Evolutionary conservation across 2,113 vertebrate species (phyloP), one percentile per base, ranked within the genome.

Genomic region (Paramormyrops kingsleyae): DNA sequence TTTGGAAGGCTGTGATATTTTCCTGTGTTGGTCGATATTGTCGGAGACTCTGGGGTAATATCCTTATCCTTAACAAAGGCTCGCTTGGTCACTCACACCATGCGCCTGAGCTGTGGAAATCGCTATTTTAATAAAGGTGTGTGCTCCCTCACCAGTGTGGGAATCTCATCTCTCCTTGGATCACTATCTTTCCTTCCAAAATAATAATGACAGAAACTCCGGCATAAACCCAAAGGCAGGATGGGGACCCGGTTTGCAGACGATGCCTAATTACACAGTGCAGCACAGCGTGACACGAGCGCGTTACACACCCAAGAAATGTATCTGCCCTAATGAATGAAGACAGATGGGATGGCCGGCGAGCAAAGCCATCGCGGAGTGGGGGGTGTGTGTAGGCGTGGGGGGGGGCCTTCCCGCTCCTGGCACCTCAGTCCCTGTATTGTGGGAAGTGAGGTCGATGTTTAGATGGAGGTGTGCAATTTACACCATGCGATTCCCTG

Each of bases 301-400:
- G 92, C 95, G 93, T 96, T 94, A 94, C 94, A 94, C 92, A 92
- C 93, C 94, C 93, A 91, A 93, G 94, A 93, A 93, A 93, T 89
- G 90, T 92, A 95, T 95, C 94, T 94, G 94, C 94, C 92, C 93
- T 95, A 95, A 96, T 96, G 94, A 96, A 96, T 94, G 94, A 94
- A 95, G 96, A 95, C 95, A 96, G 95, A 95, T 95, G 94, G 95
- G 89, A 90, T 90, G 92, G 93, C 93, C 87, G 91, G 21, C 85
- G 91, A 90, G 89, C 91, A 89, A 92, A 52, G 95, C 95, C 95
- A 95, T 10, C 2, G 27, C 94, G 92, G 94, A 87, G 92, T 87
- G 24, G 10, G 35, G 8, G 19, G 74, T 24, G 4, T 0, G 35
- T 1, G 35, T 35, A 35, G 35, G 35, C 35, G 35, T 35, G 6